Conservation (phyloP, 2,888 invertebrate species). For the Zele albiditarsus region DNA sequence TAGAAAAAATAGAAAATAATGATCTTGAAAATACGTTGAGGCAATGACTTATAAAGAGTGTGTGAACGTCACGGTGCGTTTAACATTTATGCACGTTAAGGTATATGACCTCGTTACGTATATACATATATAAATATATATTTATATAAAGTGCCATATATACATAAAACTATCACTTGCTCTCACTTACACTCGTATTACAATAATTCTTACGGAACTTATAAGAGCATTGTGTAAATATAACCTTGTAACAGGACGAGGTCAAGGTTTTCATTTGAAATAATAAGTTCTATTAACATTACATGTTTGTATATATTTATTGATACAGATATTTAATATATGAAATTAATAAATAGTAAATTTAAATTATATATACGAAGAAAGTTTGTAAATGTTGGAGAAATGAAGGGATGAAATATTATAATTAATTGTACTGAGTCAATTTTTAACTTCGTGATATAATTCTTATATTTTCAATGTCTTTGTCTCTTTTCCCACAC, state of each 20-base stretch:
- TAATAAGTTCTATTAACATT: neutral
- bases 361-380: neutral
- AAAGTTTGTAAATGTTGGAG: too few relatives aligned
- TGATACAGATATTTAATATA: neutral
- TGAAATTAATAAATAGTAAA: neutral
- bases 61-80: slow-evolving; percentile 65
- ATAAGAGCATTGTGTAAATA: neutral
- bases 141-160: neutral
- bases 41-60: slow-evolving; percentile 49
- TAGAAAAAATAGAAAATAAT: neutral
- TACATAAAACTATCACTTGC: slow-evolving; percentile 25
- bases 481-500: slow-evolving; percentile 28
- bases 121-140: neutral
- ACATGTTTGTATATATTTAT: neutral
- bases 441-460: neutral
- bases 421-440: neutral
- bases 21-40: neutral
- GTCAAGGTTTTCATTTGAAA: slow-evolving; percentile 29
- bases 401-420: neutral
- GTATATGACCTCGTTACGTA: slow-evolving; percentile 35
- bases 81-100: slow-evolving; percentile 51
- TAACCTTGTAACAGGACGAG: slow-evolving; percentile 13
- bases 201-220: slow-evolving; percentile 20
- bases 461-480: neutral
- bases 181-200: slow-evolving; percentile 24